Evolutionary conservation across 2,113 vertebrate genomes (phyloP).

Genomic region (Lampris megalopsis): DNA sequence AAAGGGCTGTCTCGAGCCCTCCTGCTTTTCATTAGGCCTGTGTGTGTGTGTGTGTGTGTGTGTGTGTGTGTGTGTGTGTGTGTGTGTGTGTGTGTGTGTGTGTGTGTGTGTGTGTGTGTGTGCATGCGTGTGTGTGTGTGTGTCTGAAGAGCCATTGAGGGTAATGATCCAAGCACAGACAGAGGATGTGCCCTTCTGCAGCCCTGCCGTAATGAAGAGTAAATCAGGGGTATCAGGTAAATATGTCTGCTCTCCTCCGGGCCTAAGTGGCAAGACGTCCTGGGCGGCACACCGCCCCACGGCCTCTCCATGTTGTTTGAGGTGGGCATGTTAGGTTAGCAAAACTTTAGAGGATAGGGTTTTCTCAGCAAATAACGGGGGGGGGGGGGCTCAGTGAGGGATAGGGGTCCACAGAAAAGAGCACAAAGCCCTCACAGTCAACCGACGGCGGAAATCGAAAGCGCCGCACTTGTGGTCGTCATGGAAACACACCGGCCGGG

Average conservation of each 20-base stretch:
- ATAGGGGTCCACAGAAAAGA: conserved; percentile 11
- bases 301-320: conserved; percentile 4
- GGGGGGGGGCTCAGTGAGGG: conserved; percentile 41
- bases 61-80: too few species aligned
- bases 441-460: conserved; percentile 72
- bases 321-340: conserved; percentile 5
- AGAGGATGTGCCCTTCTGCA: conserved; percentile 45
- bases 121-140: not conserved
- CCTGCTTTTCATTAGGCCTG: not conserved
- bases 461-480: conserved; percentile 63
- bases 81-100: conserved; percentile 10
- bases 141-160: conserved; percentile 24
- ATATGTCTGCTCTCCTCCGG: conserved; percentile 32
- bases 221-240: conserved; percentile 62
- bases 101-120: too few species aligned
- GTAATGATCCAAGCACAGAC: conserved; percentile 49
- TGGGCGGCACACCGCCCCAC: conserved; percentile 47
- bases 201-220: conserved; percentile 55
- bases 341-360: not conserved
- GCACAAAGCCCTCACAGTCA: conserved; percentile 72
- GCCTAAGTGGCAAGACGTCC: conserved; percentile 50
- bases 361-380: conserved; percentile 14
- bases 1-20: conserved; percentile 14
- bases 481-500: conserved; percentile 68
- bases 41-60: too few species aligned